These are phyloP conservation scores for Hymenopus coronatus DNA, from an alignment of 2,888 invertebrate genomes.

Conservation along the genomic window DNA sequence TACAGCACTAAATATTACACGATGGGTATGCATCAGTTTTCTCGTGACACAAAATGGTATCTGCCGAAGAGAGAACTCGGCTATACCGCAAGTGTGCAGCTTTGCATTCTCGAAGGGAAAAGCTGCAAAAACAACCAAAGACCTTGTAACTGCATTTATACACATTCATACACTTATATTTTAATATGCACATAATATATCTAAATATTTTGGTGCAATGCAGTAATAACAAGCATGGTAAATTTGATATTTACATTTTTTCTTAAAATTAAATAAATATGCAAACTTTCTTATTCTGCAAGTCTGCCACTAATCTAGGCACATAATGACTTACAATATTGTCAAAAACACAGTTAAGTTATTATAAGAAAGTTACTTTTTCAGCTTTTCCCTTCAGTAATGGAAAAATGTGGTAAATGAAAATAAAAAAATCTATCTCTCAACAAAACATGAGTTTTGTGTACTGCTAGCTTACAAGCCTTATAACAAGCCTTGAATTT, in stretches of 20 bases:
- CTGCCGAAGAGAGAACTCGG: neutral
- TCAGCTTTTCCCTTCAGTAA: slow-evolving; percentile 10
- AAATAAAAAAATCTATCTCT: neutral
- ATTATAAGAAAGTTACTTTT: slow-evolving; percentile 5
- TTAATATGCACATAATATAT: slow-evolving; percentile 19
- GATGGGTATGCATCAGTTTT: neutral
- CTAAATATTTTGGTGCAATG: slow-evolving; percentile 13
- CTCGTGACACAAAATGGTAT: slow-evolving; percentile 14
- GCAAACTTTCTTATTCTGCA: slow-evolving; percentile 13
- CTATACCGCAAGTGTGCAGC: neutral
- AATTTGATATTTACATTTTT: slow-evolving; percentile 15
- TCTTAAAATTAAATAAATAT: slow-evolving; percentile 22
- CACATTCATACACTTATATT: slow-evolving; percentile 23
- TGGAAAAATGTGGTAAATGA: neutral
- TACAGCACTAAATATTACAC: slow-evolving; percentile 1
- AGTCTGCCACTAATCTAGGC: slow-evolving; percentile 24
- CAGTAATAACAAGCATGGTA: slow-evolving; percentile 12
- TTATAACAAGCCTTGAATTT: neutral
- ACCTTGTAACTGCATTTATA: slow-evolving; percentile 17
- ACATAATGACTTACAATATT: slow-evolving; percentile 24
- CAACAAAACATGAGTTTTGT: neutral
- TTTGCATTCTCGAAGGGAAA: neutral
- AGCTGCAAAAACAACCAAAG: slow-evolving; percentile 14
- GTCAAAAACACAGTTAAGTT: slow-evolving; percentile 20
- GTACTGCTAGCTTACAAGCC: neutral